Percentiles rank a stretch among this genome's conserved stretches.
Evolutionary conservation across 2,113 vertebrate genomes (phyloP).

Genomic region (Promerops cafer): DNA sequence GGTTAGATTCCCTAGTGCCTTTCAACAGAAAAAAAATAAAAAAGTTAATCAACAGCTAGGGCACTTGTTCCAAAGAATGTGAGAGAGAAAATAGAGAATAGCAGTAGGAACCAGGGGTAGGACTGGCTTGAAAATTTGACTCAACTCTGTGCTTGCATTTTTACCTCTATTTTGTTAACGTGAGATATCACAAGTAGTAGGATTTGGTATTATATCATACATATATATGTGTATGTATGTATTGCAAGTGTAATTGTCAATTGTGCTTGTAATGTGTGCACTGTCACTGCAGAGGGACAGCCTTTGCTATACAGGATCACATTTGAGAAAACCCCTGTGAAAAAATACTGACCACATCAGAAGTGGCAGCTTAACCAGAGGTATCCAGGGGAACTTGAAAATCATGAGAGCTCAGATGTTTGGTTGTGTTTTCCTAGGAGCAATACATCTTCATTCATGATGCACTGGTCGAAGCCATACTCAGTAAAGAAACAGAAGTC

Average conservation of each 20-base stretch:
- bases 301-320: neutral
- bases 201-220: neutral
- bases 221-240: neutral
- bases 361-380: neutral
- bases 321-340: neutral
- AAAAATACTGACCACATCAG: neutral
- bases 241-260: neutral
- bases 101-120: neutral
- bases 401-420: neutral
- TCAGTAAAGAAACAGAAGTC: conserved; percentile 88
- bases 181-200: neutral
- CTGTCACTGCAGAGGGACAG: neutral
- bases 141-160: neutral
- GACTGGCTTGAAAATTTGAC: neutral
- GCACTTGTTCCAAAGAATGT: neutral
- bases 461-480: conserved; percentile 87
- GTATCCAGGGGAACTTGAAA: neutral
- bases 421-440: conserved; percentile 76
- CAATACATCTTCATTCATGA: conserved; percentile 96
- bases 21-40: neutral
- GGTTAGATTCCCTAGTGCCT: neutral
- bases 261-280: neutral
- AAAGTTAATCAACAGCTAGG: neutral
- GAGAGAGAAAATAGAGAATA: neutral
- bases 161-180: neutral